A percentile compares a stretch with the other conserved stretches of the same genome.
Conservation (phyloP, 2,113 vertebrate species). For the Gadus chalcogrammus region DNA sequence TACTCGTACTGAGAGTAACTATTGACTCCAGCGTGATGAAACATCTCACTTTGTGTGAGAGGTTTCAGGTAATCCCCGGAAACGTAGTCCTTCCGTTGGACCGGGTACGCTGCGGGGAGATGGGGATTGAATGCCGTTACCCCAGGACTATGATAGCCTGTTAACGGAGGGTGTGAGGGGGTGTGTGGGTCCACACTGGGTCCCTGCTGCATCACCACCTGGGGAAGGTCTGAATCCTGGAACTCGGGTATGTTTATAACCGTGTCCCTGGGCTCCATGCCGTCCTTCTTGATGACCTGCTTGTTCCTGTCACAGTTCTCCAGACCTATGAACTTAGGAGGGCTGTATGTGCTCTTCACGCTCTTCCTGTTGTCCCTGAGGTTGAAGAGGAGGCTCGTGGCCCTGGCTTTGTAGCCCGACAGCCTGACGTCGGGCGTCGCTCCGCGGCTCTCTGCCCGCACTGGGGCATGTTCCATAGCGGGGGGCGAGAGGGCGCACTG, state of each 20-base stretch:
- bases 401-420: constrained; percentile 81
- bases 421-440: constrained; percentile 58
- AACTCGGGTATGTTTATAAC: constrained; percentile 58
- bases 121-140: constrained; percentile 29
- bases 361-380: constrained; percentile 91
- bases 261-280: constrained; percentile 43
- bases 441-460: constrained; percentile 62
- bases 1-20: constrained; percentile 46
- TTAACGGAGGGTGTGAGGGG: constrained; percentile 27
- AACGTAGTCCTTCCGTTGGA: constrained; percentile 33
- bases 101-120: constrained; percentile 23
- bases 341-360: constrained; percentile 89
- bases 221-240: constrained; percentile 34
- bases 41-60: constrained; percentile 43
- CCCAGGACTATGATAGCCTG: constrained; percentile 36
- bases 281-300: constrained; percentile 58
- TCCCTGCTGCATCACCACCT: constrained; percentile 31
- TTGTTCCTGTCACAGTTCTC: constrained; percentile 69
- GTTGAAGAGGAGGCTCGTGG: constrained; percentile 87
- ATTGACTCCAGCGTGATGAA: constrained; percentile 45
- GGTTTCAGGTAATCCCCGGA: constrained; percentile 54
- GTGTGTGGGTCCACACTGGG: constrained; percentile 13
- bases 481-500: constrained; percentile 57
- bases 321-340: constrained; percentile 70
- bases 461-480: constrained; percentile 56